A percentile compares a stretch with the other conserved stretches of the same genome.
Evolutionary conservation across 2,888 invertebrate genomes (phyloP).

Genomic region (Cinara cedri): DNA sequence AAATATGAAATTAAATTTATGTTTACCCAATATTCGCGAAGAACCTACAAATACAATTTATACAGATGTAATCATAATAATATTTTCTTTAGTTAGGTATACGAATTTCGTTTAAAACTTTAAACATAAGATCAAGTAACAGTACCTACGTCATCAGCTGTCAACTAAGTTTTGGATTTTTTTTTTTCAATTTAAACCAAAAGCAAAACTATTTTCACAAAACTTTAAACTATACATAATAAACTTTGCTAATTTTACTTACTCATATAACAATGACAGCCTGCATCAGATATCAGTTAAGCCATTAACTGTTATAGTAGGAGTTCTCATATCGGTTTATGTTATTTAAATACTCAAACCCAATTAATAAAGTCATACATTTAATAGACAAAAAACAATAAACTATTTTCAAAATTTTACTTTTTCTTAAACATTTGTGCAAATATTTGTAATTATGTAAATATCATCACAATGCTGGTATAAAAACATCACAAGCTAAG

Average conservation of each 20-base stretch:
- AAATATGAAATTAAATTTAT: no score
- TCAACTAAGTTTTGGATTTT: slow-evolving; percentile 17
- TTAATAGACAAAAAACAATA: background rate
- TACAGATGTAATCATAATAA: background rate
- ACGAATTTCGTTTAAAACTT: slow-evolving; percentile 29
- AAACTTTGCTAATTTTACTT: slow-evolving; percentile 37
- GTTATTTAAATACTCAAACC: background rate
- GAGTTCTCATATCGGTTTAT: background rate
- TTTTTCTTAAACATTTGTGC: slow-evolving; percentile 7
- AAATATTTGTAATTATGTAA: background rate
- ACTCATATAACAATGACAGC: slow-evolving; percentile 3
- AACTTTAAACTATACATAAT: slow-evolving; percentile 22
- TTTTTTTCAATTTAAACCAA: background rate
- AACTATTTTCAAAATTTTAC: background rate
- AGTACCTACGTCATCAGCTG: slow-evolving; percentile 12
- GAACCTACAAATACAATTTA: no score
- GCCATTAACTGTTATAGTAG: background rate
- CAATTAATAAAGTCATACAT: background rate
- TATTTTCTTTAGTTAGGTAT: background rate
- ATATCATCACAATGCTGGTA: background rate
- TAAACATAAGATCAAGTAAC: slow-evolving; percentile 8
- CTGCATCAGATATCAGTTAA: slow-evolving; percentile 9
- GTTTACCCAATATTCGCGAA: no score
- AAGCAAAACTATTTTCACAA: slow-evolving; percentile 9
- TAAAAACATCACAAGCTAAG: background rate